Conservation (phyloP, 2,113 vertebrate species). For the Gadus macrocephalus region DNA sequence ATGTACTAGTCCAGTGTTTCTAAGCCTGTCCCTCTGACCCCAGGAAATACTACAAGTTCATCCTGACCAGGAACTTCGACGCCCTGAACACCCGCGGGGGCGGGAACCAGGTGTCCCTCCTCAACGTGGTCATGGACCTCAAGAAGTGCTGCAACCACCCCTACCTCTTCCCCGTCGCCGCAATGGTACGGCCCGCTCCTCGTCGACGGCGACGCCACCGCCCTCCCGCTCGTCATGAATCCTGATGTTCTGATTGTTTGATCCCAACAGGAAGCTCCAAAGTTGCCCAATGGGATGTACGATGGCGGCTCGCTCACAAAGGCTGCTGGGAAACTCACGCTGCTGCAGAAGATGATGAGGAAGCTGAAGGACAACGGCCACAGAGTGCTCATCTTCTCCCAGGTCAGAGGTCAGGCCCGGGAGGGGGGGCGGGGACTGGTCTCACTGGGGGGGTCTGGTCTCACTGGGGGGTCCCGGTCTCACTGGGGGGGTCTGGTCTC, state of each 20-base stretch:
- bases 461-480: no score
- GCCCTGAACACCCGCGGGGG: conserved; percentile 93
- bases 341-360: conserved; percentile 95
- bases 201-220: not conserved
- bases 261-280: conserved; percentile 87
- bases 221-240: not conserved
- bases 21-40: not conserved
- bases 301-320: conserved; percentile 89
- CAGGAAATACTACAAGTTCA: conserved; percentile 98
- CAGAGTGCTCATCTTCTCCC: conserved; percentile 94
- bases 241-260: not conserved
- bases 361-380: conserved; percentile 94
- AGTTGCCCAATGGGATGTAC: conserved; percentile 98
- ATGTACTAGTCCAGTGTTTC: no score
- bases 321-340: conserved; percentile 85
- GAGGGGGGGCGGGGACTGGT: no score
- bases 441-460: not conserved
- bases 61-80: conserved; percentile 95
- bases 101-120: conserved; percentile 93
- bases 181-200: conserved; percentile 77
- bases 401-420: conserved; percentile 68
- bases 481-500: no score
- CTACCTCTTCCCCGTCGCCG: conserved; percentile 94
- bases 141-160: conserved; percentile 99
- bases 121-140: conserved; percentile 97